Conservation (phyloP, 1,140 invertebrate genomes). For the Lucilia cuprina region DNA sequence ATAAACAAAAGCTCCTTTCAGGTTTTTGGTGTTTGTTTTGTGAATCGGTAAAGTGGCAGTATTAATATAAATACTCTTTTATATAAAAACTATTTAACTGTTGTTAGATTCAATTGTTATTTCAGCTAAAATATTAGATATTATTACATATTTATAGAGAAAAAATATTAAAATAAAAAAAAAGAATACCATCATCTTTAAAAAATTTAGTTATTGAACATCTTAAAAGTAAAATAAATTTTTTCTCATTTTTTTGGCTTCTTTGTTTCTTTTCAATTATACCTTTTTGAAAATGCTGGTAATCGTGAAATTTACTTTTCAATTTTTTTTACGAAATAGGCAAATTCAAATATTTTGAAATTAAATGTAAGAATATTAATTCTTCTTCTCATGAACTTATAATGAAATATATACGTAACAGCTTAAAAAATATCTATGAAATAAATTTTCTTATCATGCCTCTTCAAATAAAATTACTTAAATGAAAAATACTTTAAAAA, state of each 20-base stretch:
- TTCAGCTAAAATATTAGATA: too few relatives aligned
- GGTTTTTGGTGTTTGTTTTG: too few relatives aligned
- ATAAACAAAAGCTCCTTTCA: too few relatives aligned
- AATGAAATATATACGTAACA: background rate
- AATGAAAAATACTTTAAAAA: constrained; percentile 4
- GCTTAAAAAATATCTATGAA: background rate
- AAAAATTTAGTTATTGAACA: too few relatives aligned
- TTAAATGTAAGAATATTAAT: background rate
- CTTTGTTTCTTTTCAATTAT: background rate
- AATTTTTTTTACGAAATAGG: background rate
- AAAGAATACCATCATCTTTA: too few relatives aligned
- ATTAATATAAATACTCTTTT: too few relatives aligned
- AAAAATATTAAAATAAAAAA: too few relatives aligned
- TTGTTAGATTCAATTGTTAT: background rate
- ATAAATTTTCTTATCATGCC: background rate
- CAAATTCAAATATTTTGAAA: background rate
- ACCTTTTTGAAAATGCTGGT: background rate
- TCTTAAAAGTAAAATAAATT: too few relatives aligned
- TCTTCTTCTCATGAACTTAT: background rate
- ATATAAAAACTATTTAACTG: background rate
- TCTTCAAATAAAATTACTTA: background rate
- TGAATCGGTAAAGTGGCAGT: too few relatives aligned
- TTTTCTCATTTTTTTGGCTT: too few relatives aligned
- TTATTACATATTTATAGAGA: too few relatives aligned
- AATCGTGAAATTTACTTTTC: background rate